phyloP scores from a whole-genome alignment of 2,113 vertebrate species.

The Butorides virescens region DNA sequence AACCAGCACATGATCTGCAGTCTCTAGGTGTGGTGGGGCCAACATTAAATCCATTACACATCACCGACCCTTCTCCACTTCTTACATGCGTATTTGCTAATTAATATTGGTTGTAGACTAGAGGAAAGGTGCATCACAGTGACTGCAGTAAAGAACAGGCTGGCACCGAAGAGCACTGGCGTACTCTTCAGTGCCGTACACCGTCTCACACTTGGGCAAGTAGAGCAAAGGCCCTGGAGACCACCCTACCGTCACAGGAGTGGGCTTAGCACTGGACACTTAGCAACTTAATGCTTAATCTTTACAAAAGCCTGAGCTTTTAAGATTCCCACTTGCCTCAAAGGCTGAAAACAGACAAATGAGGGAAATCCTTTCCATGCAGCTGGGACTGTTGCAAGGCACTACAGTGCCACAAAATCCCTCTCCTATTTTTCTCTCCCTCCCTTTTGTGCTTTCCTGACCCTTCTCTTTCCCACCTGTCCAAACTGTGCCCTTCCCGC shows the following conservation, averaged over 20 bases:
- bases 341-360: neutral
- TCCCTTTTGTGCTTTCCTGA: neutral
- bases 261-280: neutral
- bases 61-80: neutral
- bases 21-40: neutral
- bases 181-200: fast-evolving
- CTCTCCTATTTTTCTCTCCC: neutral
- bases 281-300: neutral
- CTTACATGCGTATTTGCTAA: neutral
- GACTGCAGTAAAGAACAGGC: neutral
- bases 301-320: neutral
- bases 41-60: neutral
- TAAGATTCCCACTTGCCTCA: neutral
- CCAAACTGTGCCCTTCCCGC: neutral
- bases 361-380: neutral
- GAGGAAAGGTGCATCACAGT: neutral
- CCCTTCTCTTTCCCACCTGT: neutral
- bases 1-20: neutral
- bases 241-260: fast-evolving
- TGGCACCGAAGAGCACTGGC: neutral
- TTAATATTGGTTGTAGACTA: neutral
- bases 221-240: neutral
- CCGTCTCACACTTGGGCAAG: neutral
- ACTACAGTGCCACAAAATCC: fast-evolving
- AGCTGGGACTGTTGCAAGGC: neutral